Evolutionary conservation across 2,113 vertebrate species (phyloP).

Genomic region (Recurvirostra avosetta): DNA sequence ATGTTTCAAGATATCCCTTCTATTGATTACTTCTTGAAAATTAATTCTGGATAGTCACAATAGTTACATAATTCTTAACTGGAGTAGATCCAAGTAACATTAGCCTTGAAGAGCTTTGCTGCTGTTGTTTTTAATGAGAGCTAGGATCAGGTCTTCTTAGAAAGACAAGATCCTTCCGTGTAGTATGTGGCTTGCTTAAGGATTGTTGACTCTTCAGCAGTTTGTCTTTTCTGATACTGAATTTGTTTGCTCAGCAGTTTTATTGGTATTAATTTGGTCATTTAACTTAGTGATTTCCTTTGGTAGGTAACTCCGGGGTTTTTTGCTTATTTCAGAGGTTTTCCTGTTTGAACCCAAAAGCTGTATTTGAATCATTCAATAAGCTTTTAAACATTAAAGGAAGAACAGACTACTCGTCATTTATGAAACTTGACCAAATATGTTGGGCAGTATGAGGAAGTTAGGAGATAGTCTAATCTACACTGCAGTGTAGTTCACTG

Average conservation of each 20-base stretch:
- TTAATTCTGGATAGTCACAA: background rate
- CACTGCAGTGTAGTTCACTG: background rate
- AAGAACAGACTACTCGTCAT: background rate
- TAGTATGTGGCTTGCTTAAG: background rate
- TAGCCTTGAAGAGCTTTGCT: background rate
- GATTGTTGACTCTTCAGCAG: background rate
- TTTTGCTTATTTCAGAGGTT: background rate
- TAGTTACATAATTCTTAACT: background rate
- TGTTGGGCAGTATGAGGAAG: background rate
- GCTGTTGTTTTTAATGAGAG: background rate
- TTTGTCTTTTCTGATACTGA: background rate
- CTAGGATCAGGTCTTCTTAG: background rate
- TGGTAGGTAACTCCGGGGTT: background rate
- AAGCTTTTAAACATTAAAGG: background rate
- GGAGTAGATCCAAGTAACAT: background rate
- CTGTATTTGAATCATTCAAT: background rate
- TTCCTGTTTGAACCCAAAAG: background rate
- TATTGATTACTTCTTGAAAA: background rate
- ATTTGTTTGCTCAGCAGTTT: background rate
- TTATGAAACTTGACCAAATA: background rate
- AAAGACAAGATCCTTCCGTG: background rate
- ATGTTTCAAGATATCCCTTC: background rate
- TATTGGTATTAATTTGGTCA: background rate
- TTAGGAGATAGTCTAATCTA: background rate
- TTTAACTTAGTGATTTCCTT: background rate